Conservation (phyloP, 2,797 vertebrate genomes). For the Trachurus trachurus region DNA sequence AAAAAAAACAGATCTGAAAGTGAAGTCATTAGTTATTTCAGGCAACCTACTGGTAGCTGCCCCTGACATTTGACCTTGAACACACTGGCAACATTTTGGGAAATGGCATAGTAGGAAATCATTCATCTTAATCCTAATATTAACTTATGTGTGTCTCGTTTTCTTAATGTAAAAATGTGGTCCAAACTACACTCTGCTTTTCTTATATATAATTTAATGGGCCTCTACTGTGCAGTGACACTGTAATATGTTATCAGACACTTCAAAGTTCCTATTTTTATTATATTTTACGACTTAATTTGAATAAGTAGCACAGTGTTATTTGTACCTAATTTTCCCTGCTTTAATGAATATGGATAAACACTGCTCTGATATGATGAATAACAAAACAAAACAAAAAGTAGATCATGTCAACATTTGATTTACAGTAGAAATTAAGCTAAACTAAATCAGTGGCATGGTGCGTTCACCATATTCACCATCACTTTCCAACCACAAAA, state of each 20-base stretch:
- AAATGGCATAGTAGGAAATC: background rate
- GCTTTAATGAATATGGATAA: background rate
- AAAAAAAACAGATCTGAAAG: background rate
- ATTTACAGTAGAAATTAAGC: background rate
- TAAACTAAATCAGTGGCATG: background rate
- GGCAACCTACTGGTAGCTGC: background rate
- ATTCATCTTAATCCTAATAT: background rate
- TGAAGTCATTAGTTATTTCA: slow-evolving; percentile 40
- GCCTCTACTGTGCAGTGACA: background rate
- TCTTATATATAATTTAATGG: background rate
- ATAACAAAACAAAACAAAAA: background rate
- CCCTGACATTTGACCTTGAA: background rate
- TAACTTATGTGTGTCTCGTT: background rate
- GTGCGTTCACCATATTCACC: background rate
- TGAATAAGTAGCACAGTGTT: background rate
- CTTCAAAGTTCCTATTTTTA: background rate
- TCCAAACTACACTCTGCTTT: too few species aligned
- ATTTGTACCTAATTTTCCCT: background rate
- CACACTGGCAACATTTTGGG: background rate
- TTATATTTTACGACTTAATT: background rate
- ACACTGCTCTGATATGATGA: background rate
- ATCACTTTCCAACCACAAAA: background rate
- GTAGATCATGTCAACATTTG: background rate
- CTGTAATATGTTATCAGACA: background rate
- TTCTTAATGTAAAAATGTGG: background rate